Base-by-base conservation (phyloP, 2,888 invertebrate species). In the Eupeodes latifasciatus region DNA sequence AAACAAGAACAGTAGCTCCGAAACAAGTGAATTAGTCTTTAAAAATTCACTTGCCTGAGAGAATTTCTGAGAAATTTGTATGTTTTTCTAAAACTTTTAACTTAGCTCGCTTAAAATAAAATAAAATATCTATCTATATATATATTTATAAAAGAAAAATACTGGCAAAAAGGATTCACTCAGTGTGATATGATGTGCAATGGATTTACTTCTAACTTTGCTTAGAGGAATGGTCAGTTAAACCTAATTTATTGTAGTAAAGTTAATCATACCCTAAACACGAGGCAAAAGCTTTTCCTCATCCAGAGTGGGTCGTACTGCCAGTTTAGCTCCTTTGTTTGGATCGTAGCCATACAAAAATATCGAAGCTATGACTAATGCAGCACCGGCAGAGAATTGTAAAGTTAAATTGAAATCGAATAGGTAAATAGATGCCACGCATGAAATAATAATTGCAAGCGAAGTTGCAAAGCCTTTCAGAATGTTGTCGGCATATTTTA, bases 401-500 rank as follows among this genome's bases (percentile, higher is more conserved):
- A 96, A 85, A 2, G 98, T 97, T 72, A 99, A 94, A 87, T 96
- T 95, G 92, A 99, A 99, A 91, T 97, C 95, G 92, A 99, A 99
- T 90, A 99, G 94, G 93, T 98, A 98, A 89, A 99, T 97, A 0
- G 99, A 99, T 2, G 96, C 98, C 72, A 99, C 94, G 92, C 99
- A 99, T 0, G 99, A 98, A 90, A 99, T 96, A 62, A 99, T 96
- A 90, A 99, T 99, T 7, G 99, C 98, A 76, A 99, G 95, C 0
- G 99, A 99, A 0, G 99, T 99, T 59, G 99, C 99, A 92, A 99
- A 99, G 34, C 99, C 99, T 94, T 98, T 99, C 7, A 99, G 94
- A 92, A 99, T 99, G 94, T 99, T 99, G 93, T 99, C 99, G 0
- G 99, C 99, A 93, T 99, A 99, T 94, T 99, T 99, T 44, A 99